Percentiles rank a stretch among this genome's conserved stretches.
These are phyloP conservation scores for Hoplodrina blanda DNA, from an alignment of 2,888 invertebrate species.

Conservation along the genomic window DNA sequence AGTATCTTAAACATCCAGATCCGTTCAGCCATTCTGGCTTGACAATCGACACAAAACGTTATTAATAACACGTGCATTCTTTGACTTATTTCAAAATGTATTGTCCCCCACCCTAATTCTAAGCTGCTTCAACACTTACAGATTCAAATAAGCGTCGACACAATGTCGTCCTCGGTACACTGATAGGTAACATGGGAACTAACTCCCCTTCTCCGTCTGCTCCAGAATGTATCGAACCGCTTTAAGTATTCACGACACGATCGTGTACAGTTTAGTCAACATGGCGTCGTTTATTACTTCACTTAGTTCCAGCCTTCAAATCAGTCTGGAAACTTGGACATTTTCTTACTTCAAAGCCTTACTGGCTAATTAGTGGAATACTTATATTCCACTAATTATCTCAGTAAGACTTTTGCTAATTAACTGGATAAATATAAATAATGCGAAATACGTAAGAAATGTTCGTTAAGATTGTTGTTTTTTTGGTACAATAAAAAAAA, in stretches of 20 bases:
- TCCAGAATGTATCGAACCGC: slow-evolving; percentile 1
- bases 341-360: not conserved
- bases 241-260: slow-evolving; percentile 20
- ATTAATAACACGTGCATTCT: no score
- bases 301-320: not conserved
- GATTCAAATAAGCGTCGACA: not conserved
- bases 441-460: not conserved
- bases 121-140: not conserved
- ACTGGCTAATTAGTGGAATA: no score
- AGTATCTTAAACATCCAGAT: no score
- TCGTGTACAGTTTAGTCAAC: slow-evolving; percentile 5
- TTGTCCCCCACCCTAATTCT: no score
- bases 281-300: not conserved
- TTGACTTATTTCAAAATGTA: no score
- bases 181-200: not conserved
- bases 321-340: slow-evolving; percentile 24
- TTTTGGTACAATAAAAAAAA: no score
- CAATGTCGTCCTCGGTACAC: not conserved
- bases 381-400: slow-evolving; percentile 28
- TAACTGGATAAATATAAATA: slow-evolving; percentile 17
- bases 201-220: not conserved
- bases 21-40: no score
- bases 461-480: not conserved
- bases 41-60: no score
- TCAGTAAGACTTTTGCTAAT: slow-evolving; percentile 4